Evolutionary conservation across 2,888 invertebrate species (phyloP).

Genomic region (Andrena bucephala): DNA sequence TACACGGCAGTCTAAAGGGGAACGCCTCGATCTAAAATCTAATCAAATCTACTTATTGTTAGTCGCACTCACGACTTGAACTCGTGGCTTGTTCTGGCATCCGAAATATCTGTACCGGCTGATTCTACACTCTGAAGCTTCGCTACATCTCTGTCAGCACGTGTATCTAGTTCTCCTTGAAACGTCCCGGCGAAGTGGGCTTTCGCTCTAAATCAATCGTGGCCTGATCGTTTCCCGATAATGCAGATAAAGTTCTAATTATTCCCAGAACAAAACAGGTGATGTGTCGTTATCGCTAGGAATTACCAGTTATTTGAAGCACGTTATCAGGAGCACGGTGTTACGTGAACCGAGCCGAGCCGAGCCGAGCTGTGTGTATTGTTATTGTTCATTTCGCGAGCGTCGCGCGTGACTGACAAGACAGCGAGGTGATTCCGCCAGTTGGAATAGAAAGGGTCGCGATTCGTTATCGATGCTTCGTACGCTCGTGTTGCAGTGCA

Average conservation of each 20-base stretch:
- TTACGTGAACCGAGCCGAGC: constrained; percentile 25
- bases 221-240: background rate
- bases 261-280: constrained; percentile 30
- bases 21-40: too few species aligned
- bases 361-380: background rate
- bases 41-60: too few species aligned
- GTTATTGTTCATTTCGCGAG: constrained; percentile 4
- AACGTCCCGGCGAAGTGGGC: too few species aligned
- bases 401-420: background rate
- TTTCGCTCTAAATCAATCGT: background rate
- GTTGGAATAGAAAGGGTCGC: background rate
- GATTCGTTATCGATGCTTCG: constrained; percentile 31
- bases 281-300: constrained; percentile 11
- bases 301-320: constrained; percentile 17
- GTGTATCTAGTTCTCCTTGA: background rate
- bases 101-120: too few species aligned
- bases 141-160: too few species aligned
- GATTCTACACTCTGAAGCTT: too few species aligned
- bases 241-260: constrained; percentile 18
- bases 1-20: too few species aligned
- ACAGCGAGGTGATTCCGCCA: background rate
- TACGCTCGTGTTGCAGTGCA: background rate
- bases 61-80: too few species aligned
- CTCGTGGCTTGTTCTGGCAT: too few species aligned
- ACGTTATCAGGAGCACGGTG: constrained; percentile 26